These are phyloP conservation scores for Cyclopterus lumpus DNA, from an alignment of 2,797 vertebrate genomes.

Conservation along the genomic window DNA sequence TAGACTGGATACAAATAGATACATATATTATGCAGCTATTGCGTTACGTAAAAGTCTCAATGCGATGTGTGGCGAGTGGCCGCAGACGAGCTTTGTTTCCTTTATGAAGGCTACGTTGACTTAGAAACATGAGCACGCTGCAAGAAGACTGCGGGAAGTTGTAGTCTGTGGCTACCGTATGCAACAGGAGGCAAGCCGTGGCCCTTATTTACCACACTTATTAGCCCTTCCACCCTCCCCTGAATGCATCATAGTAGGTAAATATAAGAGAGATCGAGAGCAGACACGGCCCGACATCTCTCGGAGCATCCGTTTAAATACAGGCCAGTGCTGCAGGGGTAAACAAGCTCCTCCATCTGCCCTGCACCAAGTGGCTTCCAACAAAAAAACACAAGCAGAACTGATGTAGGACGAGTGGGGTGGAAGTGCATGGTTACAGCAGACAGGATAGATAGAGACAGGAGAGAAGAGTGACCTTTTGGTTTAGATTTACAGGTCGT, in stretches of 20 bases:
- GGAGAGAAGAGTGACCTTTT: conserved; percentile 16
- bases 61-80: conserved; percentile 16
- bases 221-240: not conserved
- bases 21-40: conserved; percentile 7
- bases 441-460: conserved; percentile 6
- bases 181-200: not conserved
- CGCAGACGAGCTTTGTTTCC: not conserved
- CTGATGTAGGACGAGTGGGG: not conserved
- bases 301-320: conserved; percentile 52
- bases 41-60: conserved; percentile 11
- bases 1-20: conserved; percentile 25
- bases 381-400: conserved; percentile 18
- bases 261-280: not conserved
- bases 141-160: not conserved
- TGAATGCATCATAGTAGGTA: not conserved
- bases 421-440: conserved; percentile 1
- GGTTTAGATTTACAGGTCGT: conserved; percentile 27
- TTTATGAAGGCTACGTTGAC: not conserved
- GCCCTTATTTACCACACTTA: conserved; percentile 1
- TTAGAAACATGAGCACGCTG: not conserved
- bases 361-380: conserved; percentile 41
- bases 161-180: not conserved
- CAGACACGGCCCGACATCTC: conserved; percentile 37
- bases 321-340: conserved; percentile 70
- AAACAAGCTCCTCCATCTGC: conserved; percentile 66